Conservation (phyloP, 64 coral and sea anemone species). For the Montipora foliosa region DNA sequence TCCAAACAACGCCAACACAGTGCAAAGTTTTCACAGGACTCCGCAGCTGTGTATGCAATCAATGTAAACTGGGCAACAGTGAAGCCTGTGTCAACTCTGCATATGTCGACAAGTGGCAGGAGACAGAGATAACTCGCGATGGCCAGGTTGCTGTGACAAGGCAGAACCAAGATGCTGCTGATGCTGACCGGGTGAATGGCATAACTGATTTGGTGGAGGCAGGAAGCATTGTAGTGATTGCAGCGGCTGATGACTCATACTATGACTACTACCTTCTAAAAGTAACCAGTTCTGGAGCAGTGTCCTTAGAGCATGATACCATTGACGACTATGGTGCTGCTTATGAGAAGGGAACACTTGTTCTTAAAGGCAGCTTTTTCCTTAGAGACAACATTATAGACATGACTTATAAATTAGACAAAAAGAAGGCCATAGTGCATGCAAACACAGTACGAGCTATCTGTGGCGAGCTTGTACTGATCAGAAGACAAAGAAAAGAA, state of each 20-base stretch:
- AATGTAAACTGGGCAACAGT: conserved; percentile 6
- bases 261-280: neutral
- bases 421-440: too few relatives aligned
- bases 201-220: neutral
- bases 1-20: conserved; percentile 27
- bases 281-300: conserved; percentile 33
- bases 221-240: conserved; percentile 18
- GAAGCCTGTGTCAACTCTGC: conserved; percentile 29
- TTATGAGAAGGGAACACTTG: neutral
- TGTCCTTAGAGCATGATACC: neutral
- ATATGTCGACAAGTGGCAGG: conserved; percentile 49
- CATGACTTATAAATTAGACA: conserved; percentile 47
- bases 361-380: conserved; percentile 18
- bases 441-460: too few relatives aligned
- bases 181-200: neutral
- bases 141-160: conserved; percentile 25
- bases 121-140: neutral
- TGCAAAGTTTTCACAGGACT: neutral
- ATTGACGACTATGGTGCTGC: conserved; percentile 31
- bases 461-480: too few relatives aligned
- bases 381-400: conserved; percentile 50
- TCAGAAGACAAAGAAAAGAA: too few relatives aligned
- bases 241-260: neutral
- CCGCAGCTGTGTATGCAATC: neutral
- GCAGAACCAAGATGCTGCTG: neutral